Percentiles rank a stretch among this genome's conserved stretches.
These are phyloP conservation scores for Tenthredo amoena DNA, from an alignment of 2,888 invertebrate genomes.

Conservation along the genomic window DNA sequence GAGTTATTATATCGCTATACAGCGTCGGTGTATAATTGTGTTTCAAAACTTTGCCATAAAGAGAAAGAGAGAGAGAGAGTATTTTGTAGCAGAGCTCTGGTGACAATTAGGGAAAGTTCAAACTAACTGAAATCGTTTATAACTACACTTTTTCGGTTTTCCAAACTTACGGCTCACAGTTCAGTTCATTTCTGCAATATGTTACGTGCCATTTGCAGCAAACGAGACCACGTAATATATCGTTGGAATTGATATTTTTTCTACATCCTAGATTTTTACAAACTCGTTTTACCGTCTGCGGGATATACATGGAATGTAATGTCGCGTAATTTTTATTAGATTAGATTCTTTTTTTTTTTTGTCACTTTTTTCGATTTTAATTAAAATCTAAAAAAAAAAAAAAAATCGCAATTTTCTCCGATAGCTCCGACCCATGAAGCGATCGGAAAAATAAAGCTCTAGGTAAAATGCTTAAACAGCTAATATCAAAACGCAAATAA, in stretches of 20 bases:
- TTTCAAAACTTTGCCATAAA: neutral
- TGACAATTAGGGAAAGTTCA: slow-evolving; percentile 19
- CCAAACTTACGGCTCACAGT: neutral
- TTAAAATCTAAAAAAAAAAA: neutral
- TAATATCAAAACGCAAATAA: neutral
- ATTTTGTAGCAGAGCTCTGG: slow-evolving; percentile 8
- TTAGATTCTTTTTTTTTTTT: neutral
- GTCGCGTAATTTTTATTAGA: neutral
- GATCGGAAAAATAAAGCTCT: neutral
- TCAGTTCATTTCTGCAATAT: slow-evolving; percentile 21
- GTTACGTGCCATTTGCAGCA: neutral
- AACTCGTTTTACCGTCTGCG: neutral
- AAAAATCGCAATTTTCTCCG: neutral
- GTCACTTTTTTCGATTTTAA: neutral
- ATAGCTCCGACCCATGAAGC: neutral
- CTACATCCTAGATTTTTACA: neutral
- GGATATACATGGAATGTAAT: neutral
- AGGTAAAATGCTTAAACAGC: slow-evolving; percentile 8
- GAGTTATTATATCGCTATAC: neutral
- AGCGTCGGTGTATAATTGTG: neutral
- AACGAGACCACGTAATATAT: neutral
- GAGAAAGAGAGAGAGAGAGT: neutral
- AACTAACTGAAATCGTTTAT: slow-evolving; percentile 34
- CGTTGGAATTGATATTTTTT: neutral
- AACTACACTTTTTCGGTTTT: neutral